Conservation (phyloP, 2,113 vertebrate species). For the Pavo muticus region DNA sequence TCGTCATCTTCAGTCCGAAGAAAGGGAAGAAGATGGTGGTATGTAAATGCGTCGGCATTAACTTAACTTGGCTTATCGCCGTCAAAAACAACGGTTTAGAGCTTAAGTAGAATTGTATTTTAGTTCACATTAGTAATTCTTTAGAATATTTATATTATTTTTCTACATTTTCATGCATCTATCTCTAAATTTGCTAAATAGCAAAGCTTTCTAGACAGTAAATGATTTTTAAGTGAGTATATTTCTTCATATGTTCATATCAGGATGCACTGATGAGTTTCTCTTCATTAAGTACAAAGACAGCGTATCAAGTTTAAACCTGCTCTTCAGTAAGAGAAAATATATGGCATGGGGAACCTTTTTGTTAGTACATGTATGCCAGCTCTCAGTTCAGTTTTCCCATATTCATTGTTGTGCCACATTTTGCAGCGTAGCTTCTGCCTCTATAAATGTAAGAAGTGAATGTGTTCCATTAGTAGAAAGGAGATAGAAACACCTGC, state of each 20-base stretch:
- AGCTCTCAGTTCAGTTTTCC: background rate
- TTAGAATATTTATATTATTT: too few relatives aligned
- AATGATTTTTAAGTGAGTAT: background rate
- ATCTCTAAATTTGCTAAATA: accelerated
- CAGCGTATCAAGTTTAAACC: background rate
- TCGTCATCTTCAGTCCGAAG: slow-evolving; percentile 89
- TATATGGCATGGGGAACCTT: accelerated
- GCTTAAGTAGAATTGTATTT: accelerated
- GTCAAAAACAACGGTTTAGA: accelerated
- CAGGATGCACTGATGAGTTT: background rate
- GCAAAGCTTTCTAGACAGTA: background rate
- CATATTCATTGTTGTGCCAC: accelerated
- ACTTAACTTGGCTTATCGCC: background rate
- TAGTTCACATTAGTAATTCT: background rate
- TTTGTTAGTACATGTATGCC: background rate
- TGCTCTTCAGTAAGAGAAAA: background rate
- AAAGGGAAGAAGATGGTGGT: slow-evolving; percentile 88
- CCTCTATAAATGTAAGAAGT: background rate
- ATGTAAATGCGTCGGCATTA: background rate
- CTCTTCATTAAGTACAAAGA: background rate
- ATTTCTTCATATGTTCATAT: background rate
- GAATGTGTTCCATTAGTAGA: background rate
- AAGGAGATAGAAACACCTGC: background rate
- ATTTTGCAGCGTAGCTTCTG: background rate
- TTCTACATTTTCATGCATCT: accelerated